Evolutionary conservation across 2,888 invertebrate species (phyloP).

Genomic region (Melinopterus prodromus): DNA sequence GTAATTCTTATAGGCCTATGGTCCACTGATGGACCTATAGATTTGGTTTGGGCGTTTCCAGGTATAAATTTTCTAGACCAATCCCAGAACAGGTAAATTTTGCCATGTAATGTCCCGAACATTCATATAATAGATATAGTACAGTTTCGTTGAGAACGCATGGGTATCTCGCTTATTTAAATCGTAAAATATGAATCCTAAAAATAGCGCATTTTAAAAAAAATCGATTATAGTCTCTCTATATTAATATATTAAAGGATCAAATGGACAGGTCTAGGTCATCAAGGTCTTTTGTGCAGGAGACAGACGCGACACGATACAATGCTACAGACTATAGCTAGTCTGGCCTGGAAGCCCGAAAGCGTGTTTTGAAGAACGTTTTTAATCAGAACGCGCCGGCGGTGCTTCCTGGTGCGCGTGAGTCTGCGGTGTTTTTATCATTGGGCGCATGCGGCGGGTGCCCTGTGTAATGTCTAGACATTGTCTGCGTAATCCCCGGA

Average conservation of each 20-base stretch:
- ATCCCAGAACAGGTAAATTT: not conserved
- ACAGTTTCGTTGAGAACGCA: not conserved
- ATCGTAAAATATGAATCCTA: too few relatives aligned
- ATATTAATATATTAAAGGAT: too few relatives aligned
- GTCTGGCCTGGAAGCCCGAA: not conserved
- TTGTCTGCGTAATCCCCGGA: constrained; percentile 47
- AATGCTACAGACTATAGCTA: not conserved
- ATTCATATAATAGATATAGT: not conserved
- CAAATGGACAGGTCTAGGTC: too few relatives aligned
- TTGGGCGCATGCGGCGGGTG: constrained; percentile 17
- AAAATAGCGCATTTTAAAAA: not conserved
- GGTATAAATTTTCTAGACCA: not conserved
- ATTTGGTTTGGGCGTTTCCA: not conserved
- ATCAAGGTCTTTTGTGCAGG: not conserved
- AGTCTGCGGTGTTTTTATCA: constrained; percentile 13
- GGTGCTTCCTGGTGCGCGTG: not conserved
- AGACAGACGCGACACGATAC: not conserved
- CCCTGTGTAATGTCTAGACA: constrained; percentile 45
- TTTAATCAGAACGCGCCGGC: not conserved
- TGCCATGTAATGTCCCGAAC: not conserved
- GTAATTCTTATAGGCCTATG: not conserved
- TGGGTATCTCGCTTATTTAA: too few relatives aligned
- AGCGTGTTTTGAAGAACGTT: not conserved
- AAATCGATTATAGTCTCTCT: not conserved
- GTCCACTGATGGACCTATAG: not conserved